These are phyloP conservation scores for Sitophilus oryzae DNA, from an alignment of 1,140 invertebrate species.

Conservation along the genomic window DNA sequence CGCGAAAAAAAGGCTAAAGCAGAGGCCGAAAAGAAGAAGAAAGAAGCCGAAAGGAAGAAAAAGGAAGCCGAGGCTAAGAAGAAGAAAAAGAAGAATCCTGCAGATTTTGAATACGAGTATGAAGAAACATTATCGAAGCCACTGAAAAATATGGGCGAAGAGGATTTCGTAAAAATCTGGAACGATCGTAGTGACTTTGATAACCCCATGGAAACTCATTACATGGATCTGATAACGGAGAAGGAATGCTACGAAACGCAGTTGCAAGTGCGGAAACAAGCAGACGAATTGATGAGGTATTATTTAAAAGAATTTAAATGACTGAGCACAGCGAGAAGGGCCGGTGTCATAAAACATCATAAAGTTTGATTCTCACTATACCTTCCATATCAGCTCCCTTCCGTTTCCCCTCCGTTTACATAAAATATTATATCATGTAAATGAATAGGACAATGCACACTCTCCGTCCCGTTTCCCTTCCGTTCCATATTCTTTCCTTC, in stretches of 20 bases:
- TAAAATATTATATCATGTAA: too few relatives aligned
- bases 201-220: constrained; percentile 45
- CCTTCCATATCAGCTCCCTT: too few relatives aligned
- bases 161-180: constrained; percentile 48
- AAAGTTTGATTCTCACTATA: too few relatives aligned
- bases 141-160: constrained; percentile 41
- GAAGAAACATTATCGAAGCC: constrained; percentile 33
- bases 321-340: too few relatives aligned
- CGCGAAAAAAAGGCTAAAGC: constrained; percentile 26
- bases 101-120: constrained; percentile 41
- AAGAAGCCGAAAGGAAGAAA: constrained; percentile 30
- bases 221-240: constrained; percentile 49
- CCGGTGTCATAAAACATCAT: too few relatives aligned
- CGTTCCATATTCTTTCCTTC: too few relatives aligned
- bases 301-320: too few relatives aligned
- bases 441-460: too few relatives aligned
- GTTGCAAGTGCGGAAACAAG: constrained; percentile 47
- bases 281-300: constrained; percentile 53
- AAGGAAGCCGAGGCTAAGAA: constrained; percentile 40
- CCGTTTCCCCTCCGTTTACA: too few relatives aligned
- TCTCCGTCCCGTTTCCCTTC: too few relatives aligned
- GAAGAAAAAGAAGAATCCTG: constrained; percentile 36
- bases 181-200: constrained; percentile 40
- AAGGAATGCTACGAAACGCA: constrained; percentile 50
- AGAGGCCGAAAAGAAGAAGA: constrained; percentile 15